Evolutionary conservation across 2,888 invertebrate species (phyloP), one percentile per base, ranked within the genome.

Genomic region (Nemotelus nigrinus): DNA sequence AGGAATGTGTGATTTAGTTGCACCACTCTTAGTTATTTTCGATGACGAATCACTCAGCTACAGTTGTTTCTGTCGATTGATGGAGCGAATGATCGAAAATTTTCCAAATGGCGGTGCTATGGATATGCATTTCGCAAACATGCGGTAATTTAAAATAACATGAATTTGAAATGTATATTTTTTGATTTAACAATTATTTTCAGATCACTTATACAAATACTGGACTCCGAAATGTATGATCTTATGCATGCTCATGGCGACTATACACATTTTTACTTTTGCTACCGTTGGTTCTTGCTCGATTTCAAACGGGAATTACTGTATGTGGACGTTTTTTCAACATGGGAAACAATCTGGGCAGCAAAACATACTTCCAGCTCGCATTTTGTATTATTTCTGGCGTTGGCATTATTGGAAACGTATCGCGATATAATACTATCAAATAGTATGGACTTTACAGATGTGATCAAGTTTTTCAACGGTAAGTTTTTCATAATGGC

Each of bases 311-410:
- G 98, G 85, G 98, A 98, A 86, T 88, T 98, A 81, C 89, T 95
- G 39, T 98, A 98, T 84, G 93, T 96, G 80, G 97, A 98, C 85
- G 96, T 98, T n/a, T 97, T 96, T 85, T 88, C 92, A 6, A 95
- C 96, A 0, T 98, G 98, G 98, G 98, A 98, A 88, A 90, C 94
- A 64, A 97, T 98, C 81, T 98, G 98, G 98, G 94, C 96, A n/a
- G 96, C 97, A 0, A 87, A 94, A 76, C 91, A 94, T 84, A 92
- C 95, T 68, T 92, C 96, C 8, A 96, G 97, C 0, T 90, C 92
- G 68, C 94, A 97, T 87, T 98, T 97, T 90, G 96, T 96, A 75
- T 89, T 98, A 79, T 98, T 98, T 88, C 90, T 98, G 80, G 97
- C 97, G 0, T 89, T 98, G 81, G 96, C 97, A 0, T 88, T 98